A percentile compares a stretch with the other conserved stretches of the same genome.
These are phyloP conservation scores for Opisthocomus hoazin DNA, from an alignment of 2,113 vertebrate species.

Conservation along the genomic window DNA sequence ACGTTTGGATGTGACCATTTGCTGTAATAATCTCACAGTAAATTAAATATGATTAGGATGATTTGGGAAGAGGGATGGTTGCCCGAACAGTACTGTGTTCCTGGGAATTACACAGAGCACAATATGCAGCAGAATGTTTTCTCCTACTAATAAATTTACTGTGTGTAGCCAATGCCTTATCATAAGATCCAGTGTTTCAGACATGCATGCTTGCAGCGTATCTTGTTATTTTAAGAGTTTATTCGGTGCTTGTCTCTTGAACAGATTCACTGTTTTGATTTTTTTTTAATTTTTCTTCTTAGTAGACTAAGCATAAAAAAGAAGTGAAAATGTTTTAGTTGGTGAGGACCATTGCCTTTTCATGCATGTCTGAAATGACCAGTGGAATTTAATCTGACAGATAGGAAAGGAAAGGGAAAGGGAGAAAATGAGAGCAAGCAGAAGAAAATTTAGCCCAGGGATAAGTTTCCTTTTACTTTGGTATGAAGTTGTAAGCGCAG, in stretches of 20 bases:
- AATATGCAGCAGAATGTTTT: background rate
- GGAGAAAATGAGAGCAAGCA: background rate
- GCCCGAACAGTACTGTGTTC: background rate
- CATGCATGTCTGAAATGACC: conserved; percentile 15
- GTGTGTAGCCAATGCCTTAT: background rate
- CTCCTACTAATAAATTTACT: background rate
- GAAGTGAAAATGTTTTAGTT: background rate
- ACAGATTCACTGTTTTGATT: background rate
- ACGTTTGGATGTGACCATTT: background rate
- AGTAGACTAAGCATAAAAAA: background rate
- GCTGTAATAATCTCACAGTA: background rate
- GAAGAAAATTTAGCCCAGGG: conserved; percentile 17
- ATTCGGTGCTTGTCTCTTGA: background rate
- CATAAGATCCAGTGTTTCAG: background rate
- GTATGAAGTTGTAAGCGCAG: background rate
- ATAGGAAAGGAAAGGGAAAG: background rate
- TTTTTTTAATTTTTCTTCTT: background rate
- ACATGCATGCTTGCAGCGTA: background rate
- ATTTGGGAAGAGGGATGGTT: background rate
- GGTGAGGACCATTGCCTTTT: background rate
- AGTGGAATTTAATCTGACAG: conserved; percentile 9
- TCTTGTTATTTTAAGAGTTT: background rate
- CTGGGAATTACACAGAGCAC: background rate
- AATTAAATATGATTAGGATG: background rate
- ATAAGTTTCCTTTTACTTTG: conserved; percentile 9